Evolutionary conservation across 2,113 vertebrate species (phyloP), one percentile per base, ranked within the genome.

Genomic region (Oreocharis arfaki): DNA sequence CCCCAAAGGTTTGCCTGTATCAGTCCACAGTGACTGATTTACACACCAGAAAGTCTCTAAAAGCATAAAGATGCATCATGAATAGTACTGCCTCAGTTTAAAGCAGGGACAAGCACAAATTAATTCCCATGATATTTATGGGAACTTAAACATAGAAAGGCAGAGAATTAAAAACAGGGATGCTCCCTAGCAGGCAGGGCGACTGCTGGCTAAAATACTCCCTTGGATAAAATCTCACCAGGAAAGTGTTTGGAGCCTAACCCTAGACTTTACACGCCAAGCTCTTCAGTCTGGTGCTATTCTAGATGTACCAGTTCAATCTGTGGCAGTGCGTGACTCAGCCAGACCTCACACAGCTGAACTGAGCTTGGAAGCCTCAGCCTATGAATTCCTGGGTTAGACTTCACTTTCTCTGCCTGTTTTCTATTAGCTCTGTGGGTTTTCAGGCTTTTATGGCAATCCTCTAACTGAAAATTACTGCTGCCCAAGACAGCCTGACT

Each of bases 321-420:
- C 94, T 95, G 84, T 75, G 80, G 96, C 76, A 88, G 84, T 97
- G 96, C 84, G 69, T 98, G 98, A 97, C 96, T 94, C 97, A 95
- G 89, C 65, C 95, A 92, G 98, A 97, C 98, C 98, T 98, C 98
- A 89, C 97, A 97, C 97, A 92, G 96, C 97, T 91, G 84, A 96
- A 84, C 82, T 23, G 78, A 90, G 94, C 97, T 95, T 96, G 97
- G 96, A 96, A 97, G 85, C 50, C 96, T 92, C 84, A 53, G 82
- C 84, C 57, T 41, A 95, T 83, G 96, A 98, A 98, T 98, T 98
- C 98, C 98, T 96, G 96, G 95, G 98, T 98, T 98, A 97, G 95
- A 65, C 97, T 97, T 97, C 98, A 97, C 97, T 98, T 98, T 98
- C 97, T 78, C 96, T 94, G 97, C 97, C 99, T 99, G 99, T 98